Conservation (phyloP, 2,888 invertebrate genomes). For the Orthosia gracilis region DNA sequence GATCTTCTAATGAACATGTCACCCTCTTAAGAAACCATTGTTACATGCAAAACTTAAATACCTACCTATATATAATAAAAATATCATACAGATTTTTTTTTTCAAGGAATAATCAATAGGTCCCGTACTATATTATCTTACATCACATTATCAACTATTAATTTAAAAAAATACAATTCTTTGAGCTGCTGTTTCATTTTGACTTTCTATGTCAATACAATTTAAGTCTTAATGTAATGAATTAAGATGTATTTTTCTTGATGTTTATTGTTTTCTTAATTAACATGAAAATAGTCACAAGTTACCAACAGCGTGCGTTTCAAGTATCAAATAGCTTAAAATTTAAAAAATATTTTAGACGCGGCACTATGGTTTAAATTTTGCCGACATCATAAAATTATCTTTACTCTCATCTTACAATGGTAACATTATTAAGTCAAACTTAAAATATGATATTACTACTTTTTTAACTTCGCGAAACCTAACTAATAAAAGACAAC, state of each 20-base stretch:
- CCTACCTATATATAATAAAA: too few species aligned
- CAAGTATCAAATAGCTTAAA: neutral
- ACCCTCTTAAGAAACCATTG: too few species aligned
- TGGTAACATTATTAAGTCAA: neutral
- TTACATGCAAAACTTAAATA: too few species aligned
- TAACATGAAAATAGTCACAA: slow-evolving; percentile 24
- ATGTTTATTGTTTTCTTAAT: neutral
- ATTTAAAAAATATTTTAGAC: too few species aligned
- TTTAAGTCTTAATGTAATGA: fast-evolving
- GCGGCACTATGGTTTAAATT: neutral
- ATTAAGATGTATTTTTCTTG: fast-evolving
- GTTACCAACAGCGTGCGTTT: slow-evolving; percentile 12
- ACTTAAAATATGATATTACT: neutral
- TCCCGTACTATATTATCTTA: too few species aligned
- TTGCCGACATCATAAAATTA: neutral
- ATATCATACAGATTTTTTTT: too few species aligned
- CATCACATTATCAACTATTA: too few species aligned
- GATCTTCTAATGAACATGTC: too few species aligned
- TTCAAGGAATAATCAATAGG: too few species aligned
- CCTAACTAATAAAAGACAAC: neutral
- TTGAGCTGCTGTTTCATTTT: too few species aligned
- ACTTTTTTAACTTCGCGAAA: neutral
- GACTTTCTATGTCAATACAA: neutral
- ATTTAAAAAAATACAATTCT: too few species aligned
- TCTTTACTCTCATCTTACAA: neutral